phyloP scores from a whole-genome alignment of 2,113 vertebrate genomes.

The Euleptes europaea region DNA sequence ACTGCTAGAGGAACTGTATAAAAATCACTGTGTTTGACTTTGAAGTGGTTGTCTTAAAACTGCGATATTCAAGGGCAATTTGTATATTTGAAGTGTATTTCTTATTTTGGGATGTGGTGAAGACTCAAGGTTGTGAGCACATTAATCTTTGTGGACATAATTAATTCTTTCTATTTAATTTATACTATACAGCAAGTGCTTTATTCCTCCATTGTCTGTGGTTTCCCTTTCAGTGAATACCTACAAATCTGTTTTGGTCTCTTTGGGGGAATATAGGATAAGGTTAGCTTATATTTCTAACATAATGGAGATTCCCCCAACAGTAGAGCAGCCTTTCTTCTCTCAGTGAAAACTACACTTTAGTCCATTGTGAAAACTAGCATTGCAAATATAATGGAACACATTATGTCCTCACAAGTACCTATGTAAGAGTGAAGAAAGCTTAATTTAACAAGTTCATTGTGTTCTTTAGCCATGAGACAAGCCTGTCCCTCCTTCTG shows the following conservation, averaged over 20 bases:
- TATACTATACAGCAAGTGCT: not conserved
- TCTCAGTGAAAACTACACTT: not conserved
- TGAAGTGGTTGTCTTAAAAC: not conserved
- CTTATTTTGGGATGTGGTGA: not conserved
- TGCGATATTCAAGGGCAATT: slow-evolving; percentile 1
- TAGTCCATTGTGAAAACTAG: not conserved
- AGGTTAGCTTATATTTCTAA: not conserved
- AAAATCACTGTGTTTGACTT: not conserved
- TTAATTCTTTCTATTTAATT: not conserved
- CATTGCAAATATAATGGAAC: not conserved
- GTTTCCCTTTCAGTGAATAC: not conserved
- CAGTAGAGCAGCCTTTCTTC: not conserved
- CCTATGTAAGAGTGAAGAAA: not conserved
- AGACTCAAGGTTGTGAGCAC: not conserved
- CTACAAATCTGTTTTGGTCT: not conserved
- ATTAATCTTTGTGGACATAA: rapidly evolving
- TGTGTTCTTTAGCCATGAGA: not conserved
- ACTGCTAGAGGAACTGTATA: not conserved
- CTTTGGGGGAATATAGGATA: not conserved
- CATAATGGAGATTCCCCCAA: not conserved
- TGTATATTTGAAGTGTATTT: not conserved
- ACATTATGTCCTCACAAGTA: not conserved
- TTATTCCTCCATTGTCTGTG: not conserved
- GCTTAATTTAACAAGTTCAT: not conserved
- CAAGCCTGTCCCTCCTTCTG: not conserved